Evolutionary conservation across 2,113 vertebrate species (phyloP), one percentile per base, ranked within the genome.

Genomic region (Eira barbara): DNA sequence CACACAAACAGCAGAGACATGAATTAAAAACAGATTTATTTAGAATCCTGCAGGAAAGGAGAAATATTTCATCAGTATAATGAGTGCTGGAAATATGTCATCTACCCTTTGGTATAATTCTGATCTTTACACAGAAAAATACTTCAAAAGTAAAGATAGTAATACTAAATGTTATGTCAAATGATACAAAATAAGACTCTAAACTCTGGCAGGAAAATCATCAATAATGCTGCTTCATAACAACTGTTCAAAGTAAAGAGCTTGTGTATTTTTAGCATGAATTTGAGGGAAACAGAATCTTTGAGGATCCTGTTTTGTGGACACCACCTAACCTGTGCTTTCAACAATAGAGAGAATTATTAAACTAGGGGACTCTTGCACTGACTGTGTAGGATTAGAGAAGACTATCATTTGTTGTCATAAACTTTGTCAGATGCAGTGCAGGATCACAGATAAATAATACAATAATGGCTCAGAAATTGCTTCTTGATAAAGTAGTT

Each of bases 11-110:
- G 4, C 63, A 47, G 13, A 74, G 39, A 67, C 14, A 15, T 90
- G 61, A 71, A 83, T 83, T 90, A 90, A 80, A 91, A 95, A 74
- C 23, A 57, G n/a, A 79, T 57, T 87, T 95, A 69, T 76, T 91
- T 78, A 71, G 93, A 85, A 73, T 89, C 79, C 6, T 95, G 23
- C 20, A 67, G 6, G 27, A 86, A 93, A 85, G 45, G 63, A 90
- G 42, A 87, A 90, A 31, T 57, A 42, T 29, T 18, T 67, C 34
- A 7, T 83, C 34, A 84, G n/a, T 67, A 88, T 10, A 49, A 42
- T 23, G 7, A 67, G 25, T 18, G 15, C 20, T 93, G 42, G 80
- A 69, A 88, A n/a, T 69, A 84, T 25, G 31, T 63, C 36, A 71
- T 55, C 29, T 80, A 11, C 13, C 11, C 39, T 89, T 93, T 90